phyloP scores from a whole-genome alignment of 2,113 vertebrate species.

The Dinomys branickii region DNA sequence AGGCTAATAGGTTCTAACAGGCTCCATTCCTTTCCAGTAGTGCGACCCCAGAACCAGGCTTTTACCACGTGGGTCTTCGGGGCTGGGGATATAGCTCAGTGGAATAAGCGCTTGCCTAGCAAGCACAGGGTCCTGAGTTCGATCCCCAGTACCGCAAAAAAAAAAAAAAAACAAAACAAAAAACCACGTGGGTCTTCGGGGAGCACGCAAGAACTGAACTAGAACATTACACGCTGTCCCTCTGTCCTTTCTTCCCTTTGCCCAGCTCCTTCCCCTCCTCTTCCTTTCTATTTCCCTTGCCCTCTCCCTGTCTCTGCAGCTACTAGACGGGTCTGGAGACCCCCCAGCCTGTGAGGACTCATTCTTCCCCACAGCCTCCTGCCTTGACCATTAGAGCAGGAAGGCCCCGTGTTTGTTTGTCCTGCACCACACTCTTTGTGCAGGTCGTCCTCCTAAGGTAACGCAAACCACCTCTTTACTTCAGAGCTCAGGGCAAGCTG shows the following conservation, averaged over 20 bases:
- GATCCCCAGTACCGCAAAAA: no score
- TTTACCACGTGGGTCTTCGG: background rate
- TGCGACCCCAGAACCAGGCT: no score
- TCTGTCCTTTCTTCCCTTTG: no score
- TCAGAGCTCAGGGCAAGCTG: background rate
- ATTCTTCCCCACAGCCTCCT: slow-evolving; percentile 15
- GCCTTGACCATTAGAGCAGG: background rate
- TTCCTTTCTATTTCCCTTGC: background rate
- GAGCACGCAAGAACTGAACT: background rate
- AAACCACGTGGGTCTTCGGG: no score
- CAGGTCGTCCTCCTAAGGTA: background rate
- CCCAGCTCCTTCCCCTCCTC: no score
- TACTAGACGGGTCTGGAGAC: slow-evolving; percentile 12
- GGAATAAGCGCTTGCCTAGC: no score
- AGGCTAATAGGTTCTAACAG: background rate
- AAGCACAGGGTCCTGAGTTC: no score
- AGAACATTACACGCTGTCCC: background rate
- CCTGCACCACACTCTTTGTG: background rate
- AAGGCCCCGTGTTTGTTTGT: slow-evolving; percentile 36
- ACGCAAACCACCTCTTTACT: background rate
- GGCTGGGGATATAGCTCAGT: no score
- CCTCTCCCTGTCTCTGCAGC: background rate
- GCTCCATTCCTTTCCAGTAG: no score
- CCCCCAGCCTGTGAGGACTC: slow-evolving; percentile 50
- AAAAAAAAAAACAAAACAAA: no score